phyloP scores from a whole-genome alignment of 2,888 invertebrate species.

The Drosophila rellima region DNA sequence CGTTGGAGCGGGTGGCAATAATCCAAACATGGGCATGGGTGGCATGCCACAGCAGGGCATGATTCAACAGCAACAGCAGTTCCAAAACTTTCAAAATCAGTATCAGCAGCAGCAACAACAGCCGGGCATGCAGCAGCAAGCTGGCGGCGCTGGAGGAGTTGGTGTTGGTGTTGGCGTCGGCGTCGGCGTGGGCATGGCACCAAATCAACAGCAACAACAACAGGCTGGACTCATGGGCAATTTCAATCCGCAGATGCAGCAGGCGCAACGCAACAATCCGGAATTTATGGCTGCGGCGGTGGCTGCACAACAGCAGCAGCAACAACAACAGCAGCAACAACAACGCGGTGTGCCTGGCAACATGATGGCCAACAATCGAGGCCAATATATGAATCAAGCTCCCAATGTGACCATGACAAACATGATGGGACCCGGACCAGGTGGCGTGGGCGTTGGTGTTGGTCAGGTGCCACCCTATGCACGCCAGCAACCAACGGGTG shows the following conservation, averaged over 20 bases:
- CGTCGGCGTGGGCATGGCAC: slow-evolving; percentile 71
- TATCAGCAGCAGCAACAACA: slow-evolving; percentile 85
- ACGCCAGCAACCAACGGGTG: slow-evolving; percentile 86
- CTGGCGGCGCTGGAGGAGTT: slow-evolving; percentile 54
- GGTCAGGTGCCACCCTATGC: slow-evolving; percentile 93
- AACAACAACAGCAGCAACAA: slow-evolving; percentile 70
- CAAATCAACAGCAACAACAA: slow-evolving; percentile 82
- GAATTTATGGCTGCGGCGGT: slow-evolving; percentile 84
- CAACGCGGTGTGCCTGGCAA: slow-evolving; percentile 75
- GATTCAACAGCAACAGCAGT: slow-evolving; percentile 87
- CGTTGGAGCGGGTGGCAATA: slow-evolving; percentile 58
- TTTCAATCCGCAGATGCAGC: slow-evolving; percentile 85
- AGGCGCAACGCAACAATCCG: slow-evolving; percentile 83
- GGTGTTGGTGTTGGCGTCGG: slow-evolving; percentile 59
- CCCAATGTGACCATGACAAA: slow-evolving; percentile 94
- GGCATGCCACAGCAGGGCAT: slow-evolving; percentile 84
- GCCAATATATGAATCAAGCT: slow-evolving; percentile 87
- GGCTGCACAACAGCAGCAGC: slow-evolving; percentile 73
- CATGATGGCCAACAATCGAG: slow-evolving; percentile 83
- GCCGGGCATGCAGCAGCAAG: slow-evolving; percentile 83
- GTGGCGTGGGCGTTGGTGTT: slow-evolving; percentile 62
- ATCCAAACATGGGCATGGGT: slow-evolving; percentile 79
- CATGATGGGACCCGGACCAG: slow-evolving; percentile 84
- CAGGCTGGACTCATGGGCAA: slow-evolving; percentile 84
- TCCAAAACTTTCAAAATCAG: slow-evolving; percentile 87